phyloP scores from a whole-genome alignment of 2,888 invertebrate genomes.

The Julus scanicus region DNA sequence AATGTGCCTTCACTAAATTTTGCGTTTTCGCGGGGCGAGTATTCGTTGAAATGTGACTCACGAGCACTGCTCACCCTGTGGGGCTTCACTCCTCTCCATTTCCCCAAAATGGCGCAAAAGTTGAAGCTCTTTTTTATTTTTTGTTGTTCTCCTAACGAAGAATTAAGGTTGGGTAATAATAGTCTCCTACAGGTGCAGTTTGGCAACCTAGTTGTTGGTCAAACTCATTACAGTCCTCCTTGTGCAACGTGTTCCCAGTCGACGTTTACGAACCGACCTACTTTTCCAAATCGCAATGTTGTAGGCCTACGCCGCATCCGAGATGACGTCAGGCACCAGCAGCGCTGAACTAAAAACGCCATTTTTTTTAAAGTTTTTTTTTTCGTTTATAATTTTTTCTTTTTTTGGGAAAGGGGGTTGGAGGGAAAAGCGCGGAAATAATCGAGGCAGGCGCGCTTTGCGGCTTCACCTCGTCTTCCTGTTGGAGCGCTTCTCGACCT shows the following conservation, averaged over 20 bases:
- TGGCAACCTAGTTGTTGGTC: constrained; percentile 1
- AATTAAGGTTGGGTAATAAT: constrained; percentile 1
- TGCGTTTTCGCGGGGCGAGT: too few species aligned
- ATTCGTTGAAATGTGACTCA: not conserved
- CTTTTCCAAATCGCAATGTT: not conserved
- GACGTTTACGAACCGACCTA: not conserved
- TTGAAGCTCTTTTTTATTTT: not conserved
- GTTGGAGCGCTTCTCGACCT: not conserved
- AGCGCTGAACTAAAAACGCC: not conserved
- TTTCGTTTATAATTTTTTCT: not conserved
- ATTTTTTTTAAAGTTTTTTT: not conserved
- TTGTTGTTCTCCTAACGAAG: not conserved
- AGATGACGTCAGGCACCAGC: not conserved
- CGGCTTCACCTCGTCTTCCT: not conserved
- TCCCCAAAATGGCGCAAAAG: not conserved
- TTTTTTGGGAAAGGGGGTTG: not conserved
- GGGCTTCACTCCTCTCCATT: too few species aligned
- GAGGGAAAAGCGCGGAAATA: not conserved
- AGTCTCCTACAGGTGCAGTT: constrained; percentile 1
- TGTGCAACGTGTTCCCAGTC: not conserved
- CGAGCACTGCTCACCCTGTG: not conserved
- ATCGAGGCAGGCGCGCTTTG: not conserved
- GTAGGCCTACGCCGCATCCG: not conserved
- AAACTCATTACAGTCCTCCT: not conserved
- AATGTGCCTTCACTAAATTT: not conserved